phyloP scores from a whole-genome alignment of 2,797 vertebrate species.

The Molothrus aeneus region DNA sequence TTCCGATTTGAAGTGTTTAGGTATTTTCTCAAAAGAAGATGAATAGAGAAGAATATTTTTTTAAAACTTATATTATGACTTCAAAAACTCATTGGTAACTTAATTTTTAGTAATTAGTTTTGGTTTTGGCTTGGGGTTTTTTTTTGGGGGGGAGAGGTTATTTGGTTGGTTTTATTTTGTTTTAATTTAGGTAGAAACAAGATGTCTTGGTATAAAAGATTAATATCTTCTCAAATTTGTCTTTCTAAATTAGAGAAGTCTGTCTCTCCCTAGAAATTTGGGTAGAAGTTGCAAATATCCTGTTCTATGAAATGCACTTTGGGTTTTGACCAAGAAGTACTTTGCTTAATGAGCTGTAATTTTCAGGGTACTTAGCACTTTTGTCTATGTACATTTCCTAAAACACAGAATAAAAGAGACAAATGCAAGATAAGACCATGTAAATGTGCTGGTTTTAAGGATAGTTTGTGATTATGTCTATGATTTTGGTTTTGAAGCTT shows the following conservation, averaged over 20 bases:
- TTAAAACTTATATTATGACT: not conserved
- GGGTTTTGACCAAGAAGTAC: not conserved
- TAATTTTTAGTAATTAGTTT: not conserved
- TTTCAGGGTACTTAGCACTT: not conserved
- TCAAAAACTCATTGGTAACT: not conserved
- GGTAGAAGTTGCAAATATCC: not conserved
- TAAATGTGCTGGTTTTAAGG: not conserved
- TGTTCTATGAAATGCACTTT: not conserved
- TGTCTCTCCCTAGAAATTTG: not conserved
- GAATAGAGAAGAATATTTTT: not conserved
- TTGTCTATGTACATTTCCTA: not conserved
- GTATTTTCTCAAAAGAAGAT: not conserved
- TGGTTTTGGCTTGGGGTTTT: not conserved
- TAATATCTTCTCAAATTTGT: rapidly evolving
- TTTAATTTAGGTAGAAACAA: not conserved
- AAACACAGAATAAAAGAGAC: not conserved
- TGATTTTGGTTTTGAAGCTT: not conserved
- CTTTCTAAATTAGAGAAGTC: not conserved
- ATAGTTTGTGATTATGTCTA: not conserved
- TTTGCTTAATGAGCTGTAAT: not conserved
- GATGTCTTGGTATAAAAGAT: not conserved
- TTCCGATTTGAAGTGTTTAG: not conserved
- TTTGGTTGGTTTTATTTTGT: not conserved
- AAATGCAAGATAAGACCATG: not conserved
- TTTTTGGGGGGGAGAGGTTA: too few species aligned